Conservation (phyloP, 2,888 invertebrate genomes). For the Galerucella nymphaeae region DNA sequence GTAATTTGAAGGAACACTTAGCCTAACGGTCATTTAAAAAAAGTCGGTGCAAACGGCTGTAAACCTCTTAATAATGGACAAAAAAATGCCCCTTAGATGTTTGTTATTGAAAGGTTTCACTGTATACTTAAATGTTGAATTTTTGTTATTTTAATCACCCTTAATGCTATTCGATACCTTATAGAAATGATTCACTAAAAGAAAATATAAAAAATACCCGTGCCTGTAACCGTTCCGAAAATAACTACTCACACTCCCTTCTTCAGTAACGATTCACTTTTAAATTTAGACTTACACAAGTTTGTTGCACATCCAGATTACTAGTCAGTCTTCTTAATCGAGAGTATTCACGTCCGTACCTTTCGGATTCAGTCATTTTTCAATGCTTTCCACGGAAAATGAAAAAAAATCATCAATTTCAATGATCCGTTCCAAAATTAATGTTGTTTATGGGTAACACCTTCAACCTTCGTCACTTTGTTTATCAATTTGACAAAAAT, state of each 20-base stretch:
- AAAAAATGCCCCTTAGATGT: too few species aligned
- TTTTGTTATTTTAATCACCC: too few species aligned
- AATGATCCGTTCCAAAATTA: slow-evolving; percentile 19
- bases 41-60: neutral
- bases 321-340: slow-evolving; percentile 76
- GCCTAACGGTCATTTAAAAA: too few species aligned
- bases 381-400: slow-evolving; percentile 14
- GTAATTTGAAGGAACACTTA: too few species aligned
- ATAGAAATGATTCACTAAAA: neutral
- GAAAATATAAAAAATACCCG: slow-evolving; percentile 8
- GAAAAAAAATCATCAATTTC: slow-evolving; percentile 11
- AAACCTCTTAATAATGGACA: too few species aligned
- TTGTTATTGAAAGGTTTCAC: too few species aligned
- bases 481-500: slow-evolving; percentile 37
- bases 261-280: slow-evolving; percentile 2
- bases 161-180: neutral
- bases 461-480: slow-evolving; percentile 29
- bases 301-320: slow-evolving; percentile 74
- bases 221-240: neutral
- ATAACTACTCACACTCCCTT: slow-evolving; percentile 14
- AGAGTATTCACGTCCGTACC: slow-evolving; percentile 77
- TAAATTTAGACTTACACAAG: slow-evolving; percentile 70
- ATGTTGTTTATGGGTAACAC: slow-evolving; percentile 34
- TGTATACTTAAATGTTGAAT: too few species aligned
- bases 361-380: slow-evolving; percentile 52